Base-by-base conservation (phyloP, 1,140 invertebrate species). In the Dreissena rostriformis region DNA sequence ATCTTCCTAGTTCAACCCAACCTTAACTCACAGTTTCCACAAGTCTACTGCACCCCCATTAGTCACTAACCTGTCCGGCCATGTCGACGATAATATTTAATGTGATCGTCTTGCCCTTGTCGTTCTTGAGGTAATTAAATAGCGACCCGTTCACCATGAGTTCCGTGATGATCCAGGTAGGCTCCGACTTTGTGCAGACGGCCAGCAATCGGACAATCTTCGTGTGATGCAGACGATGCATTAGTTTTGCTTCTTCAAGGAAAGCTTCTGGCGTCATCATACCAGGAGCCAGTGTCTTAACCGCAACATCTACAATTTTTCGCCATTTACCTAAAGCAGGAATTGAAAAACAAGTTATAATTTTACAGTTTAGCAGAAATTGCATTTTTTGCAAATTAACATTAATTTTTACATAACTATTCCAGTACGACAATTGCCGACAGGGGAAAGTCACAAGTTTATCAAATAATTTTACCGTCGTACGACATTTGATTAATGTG, bases 151-250 rank as follows among this genome's bases (percentile, higher is more conserved):
- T 98, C 92, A 98, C 97, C 98, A 99, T 99, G 51, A 99, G 94
- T 94, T 99, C 99, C 0, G 99, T 99, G 67, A 99, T 99, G 89
- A 99, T 99, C 92, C 99, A 99, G 91, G 99, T 99, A 0, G 99
- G 99, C 94, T 99, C 98, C 91, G 98, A 97, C 87, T 98, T 96
- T 12, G 98, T 99, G 92, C 99, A 99, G 15, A 99, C 99, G 19
- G 98, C 99, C 93, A 99, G 98, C 66, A 99, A 94, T 91, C 99
- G 98, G 88, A 99, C 99, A n/a, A 99, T 95, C 94, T 99, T 99
- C 53, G 95, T 95, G 94, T 99, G 99, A 73, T 98, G 95, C 70
- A 94, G 95, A 94, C 98, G 98, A 93, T 99, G 99, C 99, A 99
- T 99, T 68, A 99, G 99, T 94, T 99, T 98, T 22, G 99, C 99